Base-by-base conservation (phyloP, 23 tunicate genomes). In the Trididemnum clinides region DNA sequence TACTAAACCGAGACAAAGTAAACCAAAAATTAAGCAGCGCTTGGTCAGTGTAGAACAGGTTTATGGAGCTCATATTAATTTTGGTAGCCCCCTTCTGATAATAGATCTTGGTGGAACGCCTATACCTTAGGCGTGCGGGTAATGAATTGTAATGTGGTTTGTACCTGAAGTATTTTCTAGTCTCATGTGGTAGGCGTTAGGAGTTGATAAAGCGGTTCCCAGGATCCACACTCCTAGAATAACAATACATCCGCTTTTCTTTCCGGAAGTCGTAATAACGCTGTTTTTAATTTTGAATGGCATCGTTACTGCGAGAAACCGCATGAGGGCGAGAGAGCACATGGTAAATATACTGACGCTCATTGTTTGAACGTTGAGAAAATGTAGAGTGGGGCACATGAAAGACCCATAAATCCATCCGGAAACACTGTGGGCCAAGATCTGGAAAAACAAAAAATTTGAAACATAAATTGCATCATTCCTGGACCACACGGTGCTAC, bases 311-410 rank as follows among this genome's bases (percentile, higher is more conserved):
- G 91, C 97, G 82, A 87, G 64, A 70, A 87, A 92, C 6, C 97
- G 76, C 90, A 92, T 87, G 79, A 85, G 58, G 2, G 91, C 97
- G 1, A 92, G 82, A 1, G 97, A 79, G 65, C 97, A 92, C 77
- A 92, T 92, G 30, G 97, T 92, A 64, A 81, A 92, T 51, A 92
- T 87, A 0, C 91, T 58, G 28, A 77, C 90, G 0, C 88, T 71
- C 97, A 92, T 87, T 12, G 97, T 58, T 15, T 34, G 63, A 3
- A 57, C 83, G 38, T 51, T 82, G 50, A 87, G 28, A 64, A 66
- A 92, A 36, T 85, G 88, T 50, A 92, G 35, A 31, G 51, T 50
- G 1, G 88, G 77, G 39, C 97, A 92, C 70, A 87, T 70, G 69
- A 87, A 87, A n/a, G 80, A 31, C 0, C 91, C 91, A 39, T 35